Conservation (phyloP, 2,888 invertebrate genomes). For the Uloborus plumipes region DNA sequence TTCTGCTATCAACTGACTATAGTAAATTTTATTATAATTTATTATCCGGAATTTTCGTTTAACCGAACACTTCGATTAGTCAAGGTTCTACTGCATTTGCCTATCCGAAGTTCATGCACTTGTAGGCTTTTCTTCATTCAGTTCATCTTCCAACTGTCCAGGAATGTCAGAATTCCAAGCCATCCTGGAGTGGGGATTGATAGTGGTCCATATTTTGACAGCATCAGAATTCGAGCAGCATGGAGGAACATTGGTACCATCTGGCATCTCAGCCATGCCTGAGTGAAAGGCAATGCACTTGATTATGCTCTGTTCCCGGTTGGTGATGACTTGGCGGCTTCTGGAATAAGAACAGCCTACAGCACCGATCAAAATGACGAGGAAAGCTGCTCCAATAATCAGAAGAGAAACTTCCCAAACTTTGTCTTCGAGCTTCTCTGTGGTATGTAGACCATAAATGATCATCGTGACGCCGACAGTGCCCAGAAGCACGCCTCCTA, state of each 20-base stretch:
- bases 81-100: too few species aligned
- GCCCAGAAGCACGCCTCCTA: conserved; percentile 56
- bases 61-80: too few species aligned
- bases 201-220: conserved; percentile 59
- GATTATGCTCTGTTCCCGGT: conserved; percentile 58
- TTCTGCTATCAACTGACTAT: too few species aligned
- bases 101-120: conserved; percentile 2
- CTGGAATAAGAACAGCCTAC: conserved; percentile 51
- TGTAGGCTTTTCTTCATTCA: conserved; percentile 38
- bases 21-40: too few species aligned
- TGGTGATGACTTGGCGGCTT: conserved; percentile 47
- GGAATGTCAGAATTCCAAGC: conserved; percentile 61
- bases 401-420: conserved; percentile 58
- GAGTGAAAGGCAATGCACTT: conserved; percentile 61
- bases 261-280: conserved; percentile 57
- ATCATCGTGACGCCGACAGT: conserved; percentile 60
- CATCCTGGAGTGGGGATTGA: conserved; percentile 61
- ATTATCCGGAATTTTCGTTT: too few species aligned
- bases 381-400: conserved; percentile 43
- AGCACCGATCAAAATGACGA: conserved; percentile 50
- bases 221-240: conserved; percentile 55
- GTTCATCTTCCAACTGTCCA: conserved; percentile 46
- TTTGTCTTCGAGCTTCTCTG: conserved; percentile 54
- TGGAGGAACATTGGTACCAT: conserved; percentile 48
- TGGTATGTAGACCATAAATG: conserved; percentile 51